Evolutionary conservation across 2,797 vertebrate genomes (phyloP).

Genomic region (Rhinatrema bivittatum): DNA sequence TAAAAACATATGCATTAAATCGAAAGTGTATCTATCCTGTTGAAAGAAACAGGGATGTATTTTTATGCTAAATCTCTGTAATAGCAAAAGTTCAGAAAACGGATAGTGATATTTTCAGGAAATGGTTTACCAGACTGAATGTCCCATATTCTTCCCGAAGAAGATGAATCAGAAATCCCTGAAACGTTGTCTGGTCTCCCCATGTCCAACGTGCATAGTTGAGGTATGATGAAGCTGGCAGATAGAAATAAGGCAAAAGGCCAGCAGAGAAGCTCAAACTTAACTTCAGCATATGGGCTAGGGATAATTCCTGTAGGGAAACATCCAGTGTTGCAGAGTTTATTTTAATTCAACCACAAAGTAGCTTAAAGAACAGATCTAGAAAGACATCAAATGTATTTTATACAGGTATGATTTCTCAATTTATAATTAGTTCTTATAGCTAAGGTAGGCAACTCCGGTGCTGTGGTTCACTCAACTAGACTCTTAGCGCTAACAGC

Average conservation of each 20-base stretch:
- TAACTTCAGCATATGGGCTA: conserved; percentile 53
- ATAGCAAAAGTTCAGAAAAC: too few species aligned
- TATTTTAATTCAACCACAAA: conserved; percentile 32
- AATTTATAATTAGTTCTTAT: conserved; percentile 53
- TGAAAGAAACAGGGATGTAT: too few species aligned
- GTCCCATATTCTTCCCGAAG: conserved; percentile 93
- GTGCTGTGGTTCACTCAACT: too few species aligned
- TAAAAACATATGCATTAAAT: too few species aligned
- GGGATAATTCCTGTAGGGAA: conserved; percentile 73
- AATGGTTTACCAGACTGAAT: conserved; percentile 70
- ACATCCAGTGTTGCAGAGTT: conserved; percentile 37
- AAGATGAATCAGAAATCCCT: conserved; percentile 85
- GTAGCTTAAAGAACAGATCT: conserved; percentile 45
- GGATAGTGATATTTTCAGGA: too few species aligned
- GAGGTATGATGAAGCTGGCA: conserved; percentile 81
- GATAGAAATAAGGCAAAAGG: conserved; percentile 83
- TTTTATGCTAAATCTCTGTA: too few species aligned
- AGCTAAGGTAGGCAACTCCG: too few species aligned
- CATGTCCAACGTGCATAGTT: conserved; percentile 88
- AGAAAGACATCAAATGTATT: conserved; percentile 50
- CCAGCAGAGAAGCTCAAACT: conserved; percentile 70
- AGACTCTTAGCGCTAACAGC: too few species aligned
- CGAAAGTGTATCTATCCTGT: too few species aligned
- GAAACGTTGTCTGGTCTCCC: conserved; percentile 89
- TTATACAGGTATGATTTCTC: conserved; percentile 53